These are phyloP conservation scores for Syrrhaptes paradoxus DNA, from an alignment of 2,113 vertebrate species.

Conservation along the genomic window DNA sequence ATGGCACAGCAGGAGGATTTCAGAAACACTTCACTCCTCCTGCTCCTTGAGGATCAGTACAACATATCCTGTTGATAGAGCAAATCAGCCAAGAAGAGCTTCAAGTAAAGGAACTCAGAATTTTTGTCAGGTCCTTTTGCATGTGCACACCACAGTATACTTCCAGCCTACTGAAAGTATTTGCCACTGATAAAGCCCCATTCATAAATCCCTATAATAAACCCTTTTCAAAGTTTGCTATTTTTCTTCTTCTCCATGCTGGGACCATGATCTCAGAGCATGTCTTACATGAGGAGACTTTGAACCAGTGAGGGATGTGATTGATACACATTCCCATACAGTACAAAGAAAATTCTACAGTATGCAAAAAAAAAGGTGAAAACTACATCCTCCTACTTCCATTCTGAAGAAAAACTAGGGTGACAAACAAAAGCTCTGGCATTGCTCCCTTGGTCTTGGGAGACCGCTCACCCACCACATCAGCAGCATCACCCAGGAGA, in stretches of 20 bases:
- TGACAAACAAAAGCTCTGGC: neutral
- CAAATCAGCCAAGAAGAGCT: conserved; percentile 38
- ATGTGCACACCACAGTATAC: neutral
- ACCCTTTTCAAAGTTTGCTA: neutral
- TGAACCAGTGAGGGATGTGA: neutral
- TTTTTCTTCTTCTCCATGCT: neutral
- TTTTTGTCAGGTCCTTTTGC: conserved; percentile 5
- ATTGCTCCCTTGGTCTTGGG: neutral
- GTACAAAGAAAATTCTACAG: neutral
- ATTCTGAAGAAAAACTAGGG: neutral
- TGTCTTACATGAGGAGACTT: neutral
- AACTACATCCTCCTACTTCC: neutral
- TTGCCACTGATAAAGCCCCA: neutral
- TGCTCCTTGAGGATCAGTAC: conserved; percentile 35
- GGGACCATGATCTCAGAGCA: neutral
- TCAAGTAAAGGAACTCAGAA: neutral
- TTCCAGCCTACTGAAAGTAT: neutral
- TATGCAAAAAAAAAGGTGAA: neutral
- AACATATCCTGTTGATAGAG: conserved; percentile 13
- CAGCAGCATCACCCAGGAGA: neutral
- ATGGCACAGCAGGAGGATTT: conserved; percentile 49
- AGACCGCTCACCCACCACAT: rapidly evolving
- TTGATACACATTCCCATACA: neutral
- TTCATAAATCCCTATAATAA: neutral
- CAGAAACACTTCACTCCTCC: conserved; percentile 33